Conservation (phyloP, 2,797 vertebrate genomes). For the Poeciliopsis turneri region DNA sequence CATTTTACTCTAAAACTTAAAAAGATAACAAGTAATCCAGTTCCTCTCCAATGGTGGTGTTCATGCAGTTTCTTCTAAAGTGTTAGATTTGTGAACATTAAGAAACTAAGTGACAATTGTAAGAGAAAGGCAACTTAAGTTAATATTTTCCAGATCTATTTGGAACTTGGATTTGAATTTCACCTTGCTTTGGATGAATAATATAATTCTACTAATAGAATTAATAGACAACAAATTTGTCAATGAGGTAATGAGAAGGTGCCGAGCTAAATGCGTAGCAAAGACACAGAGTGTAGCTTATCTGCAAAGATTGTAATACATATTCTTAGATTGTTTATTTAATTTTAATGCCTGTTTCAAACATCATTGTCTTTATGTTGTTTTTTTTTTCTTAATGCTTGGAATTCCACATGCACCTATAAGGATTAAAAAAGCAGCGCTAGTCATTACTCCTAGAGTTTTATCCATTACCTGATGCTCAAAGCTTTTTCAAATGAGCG, state of each 20-base stretch:
- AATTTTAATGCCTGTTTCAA: neutral
- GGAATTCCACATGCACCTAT: neutral
- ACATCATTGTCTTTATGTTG: neutral
- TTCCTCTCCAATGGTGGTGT: neutral
- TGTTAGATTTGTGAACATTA: neutral
- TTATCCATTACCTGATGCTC: conserved; percentile 7
- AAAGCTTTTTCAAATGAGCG: conserved; percentile 33
- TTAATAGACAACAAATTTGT: conserved; percentile 4
- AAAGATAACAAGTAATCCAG: neutral
- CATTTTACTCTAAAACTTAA: neutral
- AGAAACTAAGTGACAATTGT: neutral
- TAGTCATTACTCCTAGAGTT: neutral
- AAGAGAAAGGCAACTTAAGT: neutral
- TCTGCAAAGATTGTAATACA: neutral
- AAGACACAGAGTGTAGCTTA: neutral
- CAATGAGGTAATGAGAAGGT: neutral
- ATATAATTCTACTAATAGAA: conserved; percentile 4
- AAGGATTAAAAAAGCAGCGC: conserved; percentile 8
- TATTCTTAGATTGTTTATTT: neutral
- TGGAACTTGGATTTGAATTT: neutral
- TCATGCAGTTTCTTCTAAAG: neutral
- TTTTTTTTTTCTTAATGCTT: neutral
- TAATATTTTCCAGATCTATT: neutral
- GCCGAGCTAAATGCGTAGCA: conserved; percentile 24
- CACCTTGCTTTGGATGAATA: conserved; percentile 5